phyloP scores from a whole-genome alignment of 1,140 invertebrate species.

The Nilaparvata lugens region DNA sequence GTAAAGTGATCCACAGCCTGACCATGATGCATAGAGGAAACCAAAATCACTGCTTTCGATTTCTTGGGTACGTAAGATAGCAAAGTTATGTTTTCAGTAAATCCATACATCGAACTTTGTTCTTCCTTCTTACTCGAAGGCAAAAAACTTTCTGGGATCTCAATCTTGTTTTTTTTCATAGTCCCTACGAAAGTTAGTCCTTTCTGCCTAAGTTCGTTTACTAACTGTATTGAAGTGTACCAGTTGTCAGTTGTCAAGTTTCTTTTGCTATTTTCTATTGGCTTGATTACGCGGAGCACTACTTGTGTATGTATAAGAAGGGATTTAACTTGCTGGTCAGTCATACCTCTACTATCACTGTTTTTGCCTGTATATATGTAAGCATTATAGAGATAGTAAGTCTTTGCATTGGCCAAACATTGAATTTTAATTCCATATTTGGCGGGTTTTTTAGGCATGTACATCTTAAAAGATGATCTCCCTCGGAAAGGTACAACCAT shows the following conservation, averaged over 20 bases:
- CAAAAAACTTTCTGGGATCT: neutral
- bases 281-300: neutral
- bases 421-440: slow-evolving; percentile 32
- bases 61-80: slow-evolving; percentile 28
- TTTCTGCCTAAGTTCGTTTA: neutral
- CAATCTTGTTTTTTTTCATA: slow-evolving; percentile 5
- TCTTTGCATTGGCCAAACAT: slow-evolving; percentile 30
- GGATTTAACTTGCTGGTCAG: neutral
- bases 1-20: slow-evolving; percentile 16
- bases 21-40: slow-evolving; percentile 27
- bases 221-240: neutral
- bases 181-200: neutral
- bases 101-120: slow-evolving; percentile 26
- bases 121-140: neutral
- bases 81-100: slow-evolving; percentile 25
- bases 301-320: slow-evolving; percentile 6
- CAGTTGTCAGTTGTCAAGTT: slow-evolving; percentile 7
- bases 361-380: neutral
- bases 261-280: slow-evolving; percentile 2
- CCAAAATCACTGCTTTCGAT: slow-evolving; percentile 25
- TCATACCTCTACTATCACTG: neutral
- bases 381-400: slow-evolving; percentile 25
- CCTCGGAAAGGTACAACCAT: slow-evolving; percentile 34
- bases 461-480: slow-evolving; percentile 2
- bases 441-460: slow-evolving; percentile 37